Conservation (phyloP, 1,140 invertebrate species). For the Drosophila asahinai region DNA sequence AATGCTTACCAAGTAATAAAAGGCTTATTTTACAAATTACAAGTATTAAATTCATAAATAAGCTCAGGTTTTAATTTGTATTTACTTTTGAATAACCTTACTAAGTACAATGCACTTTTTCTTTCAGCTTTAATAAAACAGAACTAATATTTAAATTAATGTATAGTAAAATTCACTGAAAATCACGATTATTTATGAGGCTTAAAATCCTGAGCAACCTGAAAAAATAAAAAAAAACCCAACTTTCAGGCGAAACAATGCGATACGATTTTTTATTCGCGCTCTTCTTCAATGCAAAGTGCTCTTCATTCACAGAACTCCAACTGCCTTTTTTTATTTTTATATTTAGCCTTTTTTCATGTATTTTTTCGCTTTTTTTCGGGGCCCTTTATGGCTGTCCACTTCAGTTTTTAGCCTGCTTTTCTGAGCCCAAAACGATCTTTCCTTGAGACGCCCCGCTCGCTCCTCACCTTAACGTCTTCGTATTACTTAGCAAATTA, state of each 20-base stretch:
- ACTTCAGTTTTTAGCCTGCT: conserved; percentile 30
- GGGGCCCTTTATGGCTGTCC: conserved; percentile 29
- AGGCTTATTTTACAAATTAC: too few relatives aligned
- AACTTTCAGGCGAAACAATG: conserved; percentile 20
- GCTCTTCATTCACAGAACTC: conserved; percentile 80
- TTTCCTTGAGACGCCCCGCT: conserved; percentile 13
- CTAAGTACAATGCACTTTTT: too few relatives aligned
- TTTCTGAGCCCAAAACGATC: conserved; percentile 31
- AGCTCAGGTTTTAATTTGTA: too few relatives aligned
- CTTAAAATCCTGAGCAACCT: conserved; percentile 36
- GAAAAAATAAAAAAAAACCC: conserved; percentile 8
- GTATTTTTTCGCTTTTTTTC: conserved; percentile 21
- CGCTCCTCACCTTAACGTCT: conserved; percentile 52
- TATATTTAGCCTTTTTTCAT: conserved; percentile 6
- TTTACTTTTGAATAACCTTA: too few relatives aligned
- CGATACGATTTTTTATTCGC: conserved; percentile 29
- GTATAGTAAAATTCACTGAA: not conserved
- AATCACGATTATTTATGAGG: conserved; percentile 47
- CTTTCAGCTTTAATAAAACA: too few relatives aligned
- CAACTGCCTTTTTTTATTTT: conserved; percentile 21
- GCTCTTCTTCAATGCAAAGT: conserved; percentile 71
- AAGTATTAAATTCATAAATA: too few relatives aligned
- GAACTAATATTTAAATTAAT: not conserved
- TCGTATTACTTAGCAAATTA: conserved; percentile 83
- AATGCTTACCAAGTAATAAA: too few relatives aligned